A percentile compares a stretch with the other conserved stretches of the same genome.
These are phyloP conservation scores for Ceratosolen fusciceps DNA, from an alignment of 1,140 invertebrate species.

Conservation along the genomic window DNA sequence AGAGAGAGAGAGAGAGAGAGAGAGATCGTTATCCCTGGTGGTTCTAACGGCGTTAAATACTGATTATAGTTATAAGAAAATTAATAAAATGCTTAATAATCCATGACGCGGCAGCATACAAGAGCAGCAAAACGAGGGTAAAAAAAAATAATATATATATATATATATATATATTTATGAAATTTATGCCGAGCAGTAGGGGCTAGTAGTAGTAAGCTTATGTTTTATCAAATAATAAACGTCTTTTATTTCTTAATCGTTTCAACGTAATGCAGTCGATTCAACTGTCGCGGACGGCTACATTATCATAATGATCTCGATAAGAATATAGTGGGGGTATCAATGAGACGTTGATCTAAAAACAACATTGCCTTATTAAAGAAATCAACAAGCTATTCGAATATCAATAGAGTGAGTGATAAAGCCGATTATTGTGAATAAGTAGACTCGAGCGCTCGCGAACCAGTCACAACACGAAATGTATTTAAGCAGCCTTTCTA, in stretches of 20 bases:
- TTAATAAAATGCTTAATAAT: not conserved
- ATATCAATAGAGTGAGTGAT: not conserved
- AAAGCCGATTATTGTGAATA: constrained; percentile 9
- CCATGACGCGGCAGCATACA: not conserved
- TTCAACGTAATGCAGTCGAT: not conserved
- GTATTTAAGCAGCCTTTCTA: not conserved
- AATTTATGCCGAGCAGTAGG: not conserved
- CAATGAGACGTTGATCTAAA: constrained; percentile 10
- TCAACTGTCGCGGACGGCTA: not conserved
- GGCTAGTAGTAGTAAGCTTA: too few relatives aligned
- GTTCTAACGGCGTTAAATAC: not conserved
- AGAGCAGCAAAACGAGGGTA: too few relatives aligned
- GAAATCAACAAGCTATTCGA: not conserved
- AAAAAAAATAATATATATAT: too few relatives aligned
- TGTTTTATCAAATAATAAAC: not conserved
- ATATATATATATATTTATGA: not conserved
- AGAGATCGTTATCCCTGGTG: not conserved
- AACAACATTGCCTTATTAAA: not conserved
- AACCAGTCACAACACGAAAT: not conserved
- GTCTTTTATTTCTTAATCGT: not conserved
- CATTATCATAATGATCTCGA: not conserved
- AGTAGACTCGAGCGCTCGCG: not conserved
- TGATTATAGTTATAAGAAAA: not conserved
- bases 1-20: too few relatives aligned
- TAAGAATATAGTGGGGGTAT: not conserved